Conservation (phyloP, 2,113 vertebrate species). For the Aix galericulata region DNA sequence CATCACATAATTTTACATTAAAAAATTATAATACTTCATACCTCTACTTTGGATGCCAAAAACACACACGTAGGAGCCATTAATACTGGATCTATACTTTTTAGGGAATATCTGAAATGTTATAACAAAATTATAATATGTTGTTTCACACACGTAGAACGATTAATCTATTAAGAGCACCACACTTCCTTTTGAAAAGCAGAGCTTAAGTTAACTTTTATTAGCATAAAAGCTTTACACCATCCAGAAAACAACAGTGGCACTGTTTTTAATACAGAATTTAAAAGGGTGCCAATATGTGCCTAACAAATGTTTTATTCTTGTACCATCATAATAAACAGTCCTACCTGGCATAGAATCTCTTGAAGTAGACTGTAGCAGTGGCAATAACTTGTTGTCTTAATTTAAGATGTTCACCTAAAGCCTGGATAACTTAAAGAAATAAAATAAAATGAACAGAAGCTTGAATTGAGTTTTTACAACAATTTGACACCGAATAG, state of each 20-base stretch:
- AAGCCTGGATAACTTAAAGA: constrained; percentile 93
- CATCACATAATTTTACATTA: constrained; percentile 66
- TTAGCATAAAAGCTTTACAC: constrained; percentile 62
- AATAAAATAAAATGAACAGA: constrained; percentile 60
- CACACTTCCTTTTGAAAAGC: constrained; percentile 66
- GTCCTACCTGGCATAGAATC: constrained; percentile 96
- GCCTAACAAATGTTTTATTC: constrained; percentile 54
- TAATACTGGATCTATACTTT: constrained; percentile 99
- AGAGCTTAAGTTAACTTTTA: constrained; percentile 66
- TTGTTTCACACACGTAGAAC: constrained; percentile 61
- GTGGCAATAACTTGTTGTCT: constrained; percentile 99
- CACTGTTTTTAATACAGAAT: constrained; percentile 57
- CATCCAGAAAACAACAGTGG: constrained; percentile 64
- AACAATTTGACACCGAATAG: constrained; percentile 55
- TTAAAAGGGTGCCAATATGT: constrained; percentile 65
- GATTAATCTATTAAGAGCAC: constrained; percentile 64
- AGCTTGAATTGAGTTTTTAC: constrained; percentile 62
- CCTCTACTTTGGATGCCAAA: constrained; percentile 99
- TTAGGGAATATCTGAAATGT: constrained; percentile 92
- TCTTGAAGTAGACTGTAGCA: constrained; percentile 99
- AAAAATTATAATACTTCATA: constrained; percentile 77
- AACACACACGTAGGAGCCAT: constrained; percentile 99
- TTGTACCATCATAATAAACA: constrained; percentile 60
- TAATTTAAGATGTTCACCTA: constrained; percentile 98
- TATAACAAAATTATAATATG: constrained; percentile 67